Percentiles rank a stretch among this genome's conserved stretches.
phyloP scores from a whole-genome alignment of 2,113 vertebrate species.

The Barnardius zonarius region DNA sequence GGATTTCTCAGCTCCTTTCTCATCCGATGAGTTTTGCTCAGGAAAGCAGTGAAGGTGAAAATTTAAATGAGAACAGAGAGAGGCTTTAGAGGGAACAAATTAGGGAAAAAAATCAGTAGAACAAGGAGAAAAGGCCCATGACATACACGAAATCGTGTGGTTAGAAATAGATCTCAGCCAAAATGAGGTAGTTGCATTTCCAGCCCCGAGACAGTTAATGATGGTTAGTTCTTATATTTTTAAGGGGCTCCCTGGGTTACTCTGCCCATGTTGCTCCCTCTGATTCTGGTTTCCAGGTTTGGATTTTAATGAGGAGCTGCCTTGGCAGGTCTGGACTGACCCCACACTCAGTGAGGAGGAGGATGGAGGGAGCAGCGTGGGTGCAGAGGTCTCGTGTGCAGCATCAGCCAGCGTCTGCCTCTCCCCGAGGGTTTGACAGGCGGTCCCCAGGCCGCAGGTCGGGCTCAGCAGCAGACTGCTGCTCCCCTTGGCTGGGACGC shows the following conservation, averaged over 20 bases:
- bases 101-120: slow-evolving; percentile 54
- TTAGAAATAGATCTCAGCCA: neutral
- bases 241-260: neutral
- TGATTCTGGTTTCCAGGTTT: neutral
- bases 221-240: neutral
- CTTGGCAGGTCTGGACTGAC: too few species aligned
- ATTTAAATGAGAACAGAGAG: slow-evolving; percentile 49
- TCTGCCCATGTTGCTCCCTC: neutral
- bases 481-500: neutral
- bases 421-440: neutral
- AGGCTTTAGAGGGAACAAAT: slow-evolving; percentile 48
- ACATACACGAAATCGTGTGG: slow-evolving; percentile 1
- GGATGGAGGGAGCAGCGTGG: neutral
- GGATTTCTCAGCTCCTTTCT: neutral
- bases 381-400: fast-evolving
- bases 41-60: slow-evolving; percentile 35
- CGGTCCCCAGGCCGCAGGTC: neutral
- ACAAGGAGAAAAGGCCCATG: neutral
- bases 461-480: neutral
- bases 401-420: fast-evolving
- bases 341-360: fast-evolving
- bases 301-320: neutral
- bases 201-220: neutral
- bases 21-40: fast-evolving
- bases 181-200: neutral